These are phyloP conservation scores for Podotricha telesiphe DNA, from an alignment of 2,888 invertebrate genomes.

Conservation along the genomic window DNA sequence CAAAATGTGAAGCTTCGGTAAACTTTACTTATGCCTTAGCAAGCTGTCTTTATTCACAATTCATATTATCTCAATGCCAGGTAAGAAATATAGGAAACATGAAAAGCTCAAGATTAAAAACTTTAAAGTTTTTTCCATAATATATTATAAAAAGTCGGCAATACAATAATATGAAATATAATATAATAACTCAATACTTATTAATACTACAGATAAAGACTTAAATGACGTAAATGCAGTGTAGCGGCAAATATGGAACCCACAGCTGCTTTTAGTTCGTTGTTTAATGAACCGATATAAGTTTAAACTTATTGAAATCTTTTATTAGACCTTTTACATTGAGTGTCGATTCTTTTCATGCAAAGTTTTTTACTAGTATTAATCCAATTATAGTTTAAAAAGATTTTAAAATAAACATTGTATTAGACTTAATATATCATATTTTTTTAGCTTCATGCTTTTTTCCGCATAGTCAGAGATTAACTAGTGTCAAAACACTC, in stretches of 20 bases:
- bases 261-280: slow-evolving; percentile 39
- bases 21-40: no score
- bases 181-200: slow-evolving; percentile 27
- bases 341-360: not conserved
- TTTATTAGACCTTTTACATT: slow-evolving; percentile 13
- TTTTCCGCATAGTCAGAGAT: no score
- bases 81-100: slow-evolving; percentile 11
- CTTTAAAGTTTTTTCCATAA: not conserved
- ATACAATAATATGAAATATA: slow-evolving; percentile 15
- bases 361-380: slow-evolving; percentile 8
- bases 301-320: slow-evolving; percentile 20
- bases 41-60: not conserved
- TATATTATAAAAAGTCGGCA: not conserved
- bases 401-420: no score
- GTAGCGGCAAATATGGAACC: slow-evolving; percentile 39
- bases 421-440: no score
- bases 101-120: slow-evolving; percentile 1
- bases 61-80: not conserved
- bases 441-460: not conserved
- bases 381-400: not conserved
- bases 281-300: slow-evolving; percentile 34
- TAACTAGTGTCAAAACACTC: no score
- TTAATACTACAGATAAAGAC: slow-evolving; percentile 11
- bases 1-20: no score
- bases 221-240: slow-evolving; percentile 17